Evolutionary conservation across 1,140 invertebrate species (phyloP), one percentile per base, ranked within the genome.

Genomic region (Triops cancriformis): DNA sequence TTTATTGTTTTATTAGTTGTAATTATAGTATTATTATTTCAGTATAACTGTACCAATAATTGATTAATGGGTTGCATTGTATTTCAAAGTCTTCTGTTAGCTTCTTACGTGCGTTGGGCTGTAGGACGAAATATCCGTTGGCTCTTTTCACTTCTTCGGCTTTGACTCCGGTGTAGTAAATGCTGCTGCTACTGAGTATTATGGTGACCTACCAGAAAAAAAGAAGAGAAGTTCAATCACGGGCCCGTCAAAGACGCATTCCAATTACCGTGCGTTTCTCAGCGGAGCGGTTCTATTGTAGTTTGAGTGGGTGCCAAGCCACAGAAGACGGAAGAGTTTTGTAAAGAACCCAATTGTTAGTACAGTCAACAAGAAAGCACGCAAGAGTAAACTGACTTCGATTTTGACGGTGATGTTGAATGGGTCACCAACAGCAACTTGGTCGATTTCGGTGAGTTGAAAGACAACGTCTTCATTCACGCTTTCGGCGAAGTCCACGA

Each of bases 131-230:
- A 76, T 89, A 86, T 26, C 89, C 90, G 72, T 89, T 86, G 1
- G 89, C 88, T 83, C 89, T 90, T 83, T 92, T 93, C 12, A 94
- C 87, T 43, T 89, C 82, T 11, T 90, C 85, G 0, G 89, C 89
- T 82, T 88, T 89, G 41, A 92, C 88, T 37, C 93, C 93, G 26
- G 90, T 94, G 82, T 93, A 94, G 83, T 89, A 93, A n/a, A 93
- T 87, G 80, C 89, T 92, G 7, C 86, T 88, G 0, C 91, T 88
- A 10, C 88, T 87, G 37, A 93, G 81, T 7, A 88, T 87, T 11
- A 64, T 73, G 51, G 76, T 72, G 14, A 79, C 51, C 37, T 74
- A n/a, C n/a, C 72, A 26, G 14, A 74, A 74, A 42, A 26, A 74
- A 28, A 26, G n/a, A n/a, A n/a, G 10, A 74, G 73, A 74, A 18